Percentiles rank a stretch among this genome's conserved stretches.
phyloP scores from a whole-genome alignment of 1,140 invertebrate genomes.

The Drosophila teissieri region DNA sequence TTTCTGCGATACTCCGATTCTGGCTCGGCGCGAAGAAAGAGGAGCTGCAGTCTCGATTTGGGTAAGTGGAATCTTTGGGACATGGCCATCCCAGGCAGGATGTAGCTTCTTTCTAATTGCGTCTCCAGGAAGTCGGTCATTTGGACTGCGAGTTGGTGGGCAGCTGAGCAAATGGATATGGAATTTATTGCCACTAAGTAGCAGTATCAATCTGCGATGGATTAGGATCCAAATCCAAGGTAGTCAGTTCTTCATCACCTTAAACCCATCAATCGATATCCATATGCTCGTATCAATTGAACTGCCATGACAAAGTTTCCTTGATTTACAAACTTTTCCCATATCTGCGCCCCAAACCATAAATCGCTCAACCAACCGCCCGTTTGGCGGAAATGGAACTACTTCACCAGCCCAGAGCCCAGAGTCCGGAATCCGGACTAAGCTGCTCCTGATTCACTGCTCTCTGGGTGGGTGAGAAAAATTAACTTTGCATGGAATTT shows the following conservation, averaged over 20 bases:
- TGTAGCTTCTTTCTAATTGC: slow-evolving; percentile 25
- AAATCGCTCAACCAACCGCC: slow-evolving; percentile 2
- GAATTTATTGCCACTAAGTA: background rate
- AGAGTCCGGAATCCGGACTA: slow-evolving; percentile 14
- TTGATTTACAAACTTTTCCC: slow-evolving; percentile 37
- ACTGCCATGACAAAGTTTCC: slow-evolving; percentile 18
- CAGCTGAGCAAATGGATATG: background rate
- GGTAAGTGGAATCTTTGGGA: slow-evolving; percentile 28
- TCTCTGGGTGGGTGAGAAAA: slow-evolving; percentile 43
- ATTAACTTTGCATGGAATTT: slow-evolving; percentile 83
- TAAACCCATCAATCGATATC: background rate
- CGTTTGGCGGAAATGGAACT: slow-evolving; percentile 32
- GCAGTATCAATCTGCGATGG: background rate
- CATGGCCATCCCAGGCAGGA: slow-evolving; percentile 24
- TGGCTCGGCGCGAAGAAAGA: background rate
- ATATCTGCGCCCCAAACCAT: slow-evolving; percentile 15
- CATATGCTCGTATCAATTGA: slow-evolving; percentile 5
- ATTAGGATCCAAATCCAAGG: too few relatives aligned
- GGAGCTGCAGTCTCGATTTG: slow-evolving; percentile 15
- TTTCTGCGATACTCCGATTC: slow-evolving; percentile 16
- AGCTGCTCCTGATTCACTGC: slow-evolving; percentile 23
- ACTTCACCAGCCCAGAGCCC: slow-evolving; percentile 8
- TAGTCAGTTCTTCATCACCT: background rate
- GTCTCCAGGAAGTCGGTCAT: slow-evolving; percentile 30
- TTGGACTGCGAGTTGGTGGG: background rate